These are phyloP conservation scores for Saguinus imperator DNA, from an alignment of 2,113 vertebrate genomes.

Conservation along the genomic window DNA sequence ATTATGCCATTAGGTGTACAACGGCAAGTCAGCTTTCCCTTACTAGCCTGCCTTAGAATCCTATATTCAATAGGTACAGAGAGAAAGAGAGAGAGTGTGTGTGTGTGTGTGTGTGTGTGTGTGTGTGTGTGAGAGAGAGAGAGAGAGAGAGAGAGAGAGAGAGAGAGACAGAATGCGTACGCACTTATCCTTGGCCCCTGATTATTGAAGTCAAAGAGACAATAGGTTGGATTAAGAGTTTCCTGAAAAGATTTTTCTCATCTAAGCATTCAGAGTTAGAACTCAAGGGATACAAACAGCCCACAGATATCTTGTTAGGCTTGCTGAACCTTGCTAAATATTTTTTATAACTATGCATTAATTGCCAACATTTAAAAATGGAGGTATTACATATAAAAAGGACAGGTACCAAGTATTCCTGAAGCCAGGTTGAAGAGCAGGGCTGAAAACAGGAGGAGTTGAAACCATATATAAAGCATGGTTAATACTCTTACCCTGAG, in stretches of 20 bases:
- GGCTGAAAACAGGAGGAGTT: neutral
- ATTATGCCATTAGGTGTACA: conserved; percentile 7
- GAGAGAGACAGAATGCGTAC: neutral
- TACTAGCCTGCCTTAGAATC: neutral
- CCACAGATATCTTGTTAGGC: neutral
- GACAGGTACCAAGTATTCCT: neutral
- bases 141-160: too few relatives aligned
- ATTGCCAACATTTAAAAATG: conserved; percentile 46
- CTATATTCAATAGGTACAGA: neutral
- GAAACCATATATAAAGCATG: neutral
- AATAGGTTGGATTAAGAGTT: conserved; percentile 28
- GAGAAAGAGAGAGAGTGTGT: too few relatives aligned
- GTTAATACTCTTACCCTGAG: neutral
- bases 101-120: too few relatives aligned
- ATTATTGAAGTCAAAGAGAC: conserved; percentile 32
- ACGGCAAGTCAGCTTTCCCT: neutral
- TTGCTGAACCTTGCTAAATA: neutral
- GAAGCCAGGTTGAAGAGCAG: neutral
- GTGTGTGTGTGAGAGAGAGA: neutral
- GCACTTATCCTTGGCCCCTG: neutral
- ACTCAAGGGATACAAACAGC: neutral
- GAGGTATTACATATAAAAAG: conserved; percentile 47
- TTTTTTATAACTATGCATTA: conserved; percentile 38
- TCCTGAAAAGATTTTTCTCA: neutral
- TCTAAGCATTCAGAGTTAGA: conserved; percentile 36